Base-by-base conservation (phyloP, 2,888 invertebrate species). In the Athrips mouffetella region DNA sequence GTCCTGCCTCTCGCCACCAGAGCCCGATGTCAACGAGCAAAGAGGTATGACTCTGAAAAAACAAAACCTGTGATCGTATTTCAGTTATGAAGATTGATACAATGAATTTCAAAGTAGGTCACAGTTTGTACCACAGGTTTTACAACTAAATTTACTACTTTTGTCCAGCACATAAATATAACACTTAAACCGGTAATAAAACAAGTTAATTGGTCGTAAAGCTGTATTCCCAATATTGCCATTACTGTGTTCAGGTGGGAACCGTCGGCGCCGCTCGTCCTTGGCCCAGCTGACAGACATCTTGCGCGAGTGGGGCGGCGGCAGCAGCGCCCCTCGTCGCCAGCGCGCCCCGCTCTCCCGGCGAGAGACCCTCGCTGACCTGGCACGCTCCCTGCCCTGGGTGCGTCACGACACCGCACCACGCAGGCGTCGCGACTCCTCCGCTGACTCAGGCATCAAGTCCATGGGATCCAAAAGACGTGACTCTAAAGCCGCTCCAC, bases 211-310 rank as follows among this genome's bases (percentile, higher is more conserved):
- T 45, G 10, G 5, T 49, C 7, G 41, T 41, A 44, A 30, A 44
- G 30, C 20, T n/a, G n/a, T n/a, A n/a, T n/a, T n/a, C n/a, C n/a
- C n/a, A n/a, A 4, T 30, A 40, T 40, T 16, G 23, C 2, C 4
- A 46, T 35, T 46, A 21, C 5, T 48, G 10, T 40, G 13, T 40
- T 57, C 63, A 84, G 92, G 92, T 48, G 87, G 90, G 50, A 91
- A 92, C 47, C 91, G 94, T 5, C 92, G 96, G 3, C 91, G 96
- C 13, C 92, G 96, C 47, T 95, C 95, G 56, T 96, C 96, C 1
- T 81, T 97, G 52, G 96, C 97, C 11, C 96, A 96, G 77, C 89
- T 96, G 53, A 96, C 96, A 51, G 97, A 97, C 76, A 94, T 97
- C 50, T 79, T 97, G 40, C 91, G 95, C 48, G 96, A 96, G 89